Evolutionary conservation across 2,888 invertebrate genomes (phyloP).

Genomic region (Ariolimax columbianus): DNA sequence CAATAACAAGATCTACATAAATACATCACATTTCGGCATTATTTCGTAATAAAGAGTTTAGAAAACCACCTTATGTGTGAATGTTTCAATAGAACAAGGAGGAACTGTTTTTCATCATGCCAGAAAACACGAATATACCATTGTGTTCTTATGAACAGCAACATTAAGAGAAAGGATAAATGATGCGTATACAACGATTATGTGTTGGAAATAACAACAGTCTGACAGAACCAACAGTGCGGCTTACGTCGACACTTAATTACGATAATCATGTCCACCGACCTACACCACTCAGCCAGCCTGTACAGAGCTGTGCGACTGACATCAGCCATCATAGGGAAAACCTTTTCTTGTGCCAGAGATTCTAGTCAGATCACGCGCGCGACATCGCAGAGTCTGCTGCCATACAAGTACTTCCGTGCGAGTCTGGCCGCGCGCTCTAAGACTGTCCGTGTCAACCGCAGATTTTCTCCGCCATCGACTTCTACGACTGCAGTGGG

Average conservation of each 20-base stretch:
- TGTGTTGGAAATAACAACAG: background rate
- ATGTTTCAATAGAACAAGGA: too few relatives aligned
- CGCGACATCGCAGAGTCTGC: background rate
- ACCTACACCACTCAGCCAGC: background rate
- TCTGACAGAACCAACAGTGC: background rate
- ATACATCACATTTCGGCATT: too few relatives aligned
- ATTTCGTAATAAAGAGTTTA: too few relatives aligned
- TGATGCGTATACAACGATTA: background rate
- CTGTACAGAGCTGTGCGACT: background rate
- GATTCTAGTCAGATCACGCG: background rate
- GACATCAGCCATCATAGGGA: background rate
- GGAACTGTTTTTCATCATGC: too few relatives aligned
- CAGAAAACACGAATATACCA: too few relatives aligned
- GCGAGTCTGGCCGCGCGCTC: background rate
- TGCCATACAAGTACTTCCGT: background rate
- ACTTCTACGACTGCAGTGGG: background rate
- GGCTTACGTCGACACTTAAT: background rate
- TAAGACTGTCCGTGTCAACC: background rate
- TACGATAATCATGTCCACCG: background rate
- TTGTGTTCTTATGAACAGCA: too few relatives aligned
- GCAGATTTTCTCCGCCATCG: background rate
- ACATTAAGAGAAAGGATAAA: too few relatives aligned
- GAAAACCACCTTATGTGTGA: too few relatives aligned
- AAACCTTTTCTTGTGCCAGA: background rate
- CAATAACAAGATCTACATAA: too few relatives aligned